Base-by-base conservation (phyloP, 2,888 invertebrate genomes). In the Pyrochroa serraticornis region DNA sequence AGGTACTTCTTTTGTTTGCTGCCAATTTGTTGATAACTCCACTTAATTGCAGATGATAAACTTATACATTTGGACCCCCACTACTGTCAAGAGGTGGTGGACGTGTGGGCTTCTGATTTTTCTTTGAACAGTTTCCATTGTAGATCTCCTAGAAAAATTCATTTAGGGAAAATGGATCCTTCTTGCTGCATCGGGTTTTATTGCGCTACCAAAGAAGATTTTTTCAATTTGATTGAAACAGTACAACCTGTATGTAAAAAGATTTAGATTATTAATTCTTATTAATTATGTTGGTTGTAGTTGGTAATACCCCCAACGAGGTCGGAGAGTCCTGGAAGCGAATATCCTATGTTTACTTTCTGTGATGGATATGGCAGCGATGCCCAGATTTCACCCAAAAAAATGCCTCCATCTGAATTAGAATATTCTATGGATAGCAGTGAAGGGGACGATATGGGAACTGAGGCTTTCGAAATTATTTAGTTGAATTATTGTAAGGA, bases 1-100 rank as follows among this genome's bases (percentile, higher is more conserved):
- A 84, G 87, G 86, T 85, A 30, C 8, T 35, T 13, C 7, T 41
- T 5, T 5, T 22, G 22, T 22, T n/a, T n/a, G n/a, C 22, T 22
- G 2, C 22, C 22, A 12, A 51, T 13, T 30, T 3, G 13, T 7
- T 9, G n/a, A 8, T 22, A 1, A 46, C 35, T 1, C 34, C 10
- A 31, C 36, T 12, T 34, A 9, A 9, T 41, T 46, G 76, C 73
- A 86, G 95, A 93, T 76, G 93, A 95, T 75, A 91, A 92, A 79
- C 80, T 96, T 57, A 93, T 97, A 70, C 93, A 95, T 75, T 81
- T 97, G 67, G 97, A 97, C 80, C 97, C 97, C 10, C 97, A 97
- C 79, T 93, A 93, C 72, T 94, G 94, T 74, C 96, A 96, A 79
- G 93, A 95, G 78, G 89, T 89, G 80, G 91, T 95, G 32, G 92